Base-by-base conservation (phyloP, 2,113 vertebrate genomes). In the Neolamprologus hecqui region DNA sequence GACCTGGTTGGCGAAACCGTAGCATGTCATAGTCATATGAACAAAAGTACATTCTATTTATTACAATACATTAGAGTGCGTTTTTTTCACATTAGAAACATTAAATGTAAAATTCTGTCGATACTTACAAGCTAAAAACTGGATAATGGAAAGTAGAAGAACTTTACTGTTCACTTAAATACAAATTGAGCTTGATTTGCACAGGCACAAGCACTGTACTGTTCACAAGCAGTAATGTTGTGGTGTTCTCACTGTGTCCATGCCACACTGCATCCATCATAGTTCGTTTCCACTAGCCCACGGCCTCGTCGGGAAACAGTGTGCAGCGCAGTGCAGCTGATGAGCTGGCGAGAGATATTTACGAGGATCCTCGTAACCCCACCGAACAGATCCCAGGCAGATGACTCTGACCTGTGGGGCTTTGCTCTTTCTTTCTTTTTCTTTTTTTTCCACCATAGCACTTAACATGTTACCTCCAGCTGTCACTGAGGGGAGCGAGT, bases 301-400 rank as follows among this genome's bases (percentile, higher is more conserved):
- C 84, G 35, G 86, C 84, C 17, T 90, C 86, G 17, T 81, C 80
- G 92, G 89, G 89, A 86, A 92, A 88, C 45, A 81, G 84, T 53
- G 83, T 15, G 26, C 53, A 37, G 26, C 9, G 19, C 65, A 26
- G 31, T 13, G 88, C 88, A 58, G 91, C 92, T 97, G 96, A 97
- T 97, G 96, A 97, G 90, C 96, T 97, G 96, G 94, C 86, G 94
- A 95, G 91, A 91, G 95, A 96, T 95, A 95, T 96, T 96, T 96
- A 96, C 93, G 96, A 95, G 96, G 94, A 95, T 95, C 92, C 94
- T 94, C 82, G 82, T 93, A 96, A 95, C 86, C 86, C 45, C 73
- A 79, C 88, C 21, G 4, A 81, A 89, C 91, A 95, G 94, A 96
- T 95, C 94, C 93, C 91, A 82, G 92, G 93, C 95, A 93, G 95